Evolutionary conservation across 2,888 invertebrate species (phyloP).

Genomic region (Thera obeliscata): DNA sequence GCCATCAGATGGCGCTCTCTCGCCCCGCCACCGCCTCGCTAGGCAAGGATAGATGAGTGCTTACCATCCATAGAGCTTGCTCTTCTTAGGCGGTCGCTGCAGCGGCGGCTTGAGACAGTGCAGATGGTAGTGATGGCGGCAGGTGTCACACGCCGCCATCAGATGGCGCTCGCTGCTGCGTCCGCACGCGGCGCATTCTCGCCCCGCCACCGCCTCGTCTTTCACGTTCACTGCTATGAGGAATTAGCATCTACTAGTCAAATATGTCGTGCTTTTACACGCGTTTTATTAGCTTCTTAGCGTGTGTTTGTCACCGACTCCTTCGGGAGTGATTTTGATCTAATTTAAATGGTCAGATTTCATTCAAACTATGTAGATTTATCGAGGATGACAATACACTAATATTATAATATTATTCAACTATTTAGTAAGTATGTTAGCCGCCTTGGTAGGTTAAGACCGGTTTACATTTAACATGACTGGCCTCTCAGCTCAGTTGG

Average conservation of each 20-base stretch:
- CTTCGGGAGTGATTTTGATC: no score
- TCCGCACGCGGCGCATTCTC: conserved; percentile 94
- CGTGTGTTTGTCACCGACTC: no score
- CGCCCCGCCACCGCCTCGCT: conserved; percentile 70
- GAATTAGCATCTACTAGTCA: background rate
- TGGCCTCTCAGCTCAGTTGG: no score
- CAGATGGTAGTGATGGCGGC: conserved; percentile 95
- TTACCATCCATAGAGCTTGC: conserved; percentile 96
- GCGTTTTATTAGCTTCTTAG: no score
- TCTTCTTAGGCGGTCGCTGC: conserved; percentile 97
- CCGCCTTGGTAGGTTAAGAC: no score
- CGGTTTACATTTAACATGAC: no score
- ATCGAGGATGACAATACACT: no score
- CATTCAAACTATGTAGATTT: no score
- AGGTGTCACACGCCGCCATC: conserved; percentile 97
- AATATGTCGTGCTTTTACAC: background rate
- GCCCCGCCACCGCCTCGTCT: conserved; percentile 63
- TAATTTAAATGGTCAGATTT: no score
- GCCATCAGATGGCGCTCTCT: conserved; percentile 96
- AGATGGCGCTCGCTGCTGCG: conserved; percentile 96
- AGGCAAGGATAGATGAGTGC: background rate
- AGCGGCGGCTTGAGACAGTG: conserved; percentile 97
- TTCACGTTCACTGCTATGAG: conserved; percentile 27
- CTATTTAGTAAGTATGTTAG: no score
- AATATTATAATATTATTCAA: no score